A percentile compares a stretch with the other conserved stretches of the same genome.
Evolutionary conservation across 1,140 invertebrate species (phyloP).

Genomic region (Diorhabda sublineata): DNA sequence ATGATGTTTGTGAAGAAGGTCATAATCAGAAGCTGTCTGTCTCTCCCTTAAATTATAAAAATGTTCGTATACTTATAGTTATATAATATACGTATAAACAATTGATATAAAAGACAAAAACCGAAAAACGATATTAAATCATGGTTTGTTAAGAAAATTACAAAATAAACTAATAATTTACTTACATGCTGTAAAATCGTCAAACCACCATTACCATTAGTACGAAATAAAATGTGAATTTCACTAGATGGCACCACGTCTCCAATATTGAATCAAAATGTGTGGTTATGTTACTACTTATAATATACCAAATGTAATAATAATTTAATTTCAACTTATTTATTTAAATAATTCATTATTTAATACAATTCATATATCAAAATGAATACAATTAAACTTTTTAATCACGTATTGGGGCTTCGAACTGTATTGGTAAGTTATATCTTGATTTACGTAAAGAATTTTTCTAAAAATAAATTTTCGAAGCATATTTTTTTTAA

Average conservation of each 20-base stretch:
- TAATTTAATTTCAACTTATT: too few relatives aligned
- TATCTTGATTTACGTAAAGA: too few relatives aligned
- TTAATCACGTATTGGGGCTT: background rate
- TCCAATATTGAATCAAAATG: background rate
- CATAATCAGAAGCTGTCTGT: conserved; percentile 21
- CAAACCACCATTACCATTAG: conserved; percentile 18
- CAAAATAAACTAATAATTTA: too few relatives aligned
- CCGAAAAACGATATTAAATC: too few relatives aligned
- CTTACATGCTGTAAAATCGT: background rate
- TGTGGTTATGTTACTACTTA: background rate
- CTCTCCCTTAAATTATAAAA: conserved; percentile 29
- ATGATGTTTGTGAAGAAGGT: conserved; percentile 16
- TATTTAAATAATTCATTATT: too few relatives aligned
- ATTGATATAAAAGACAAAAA: too few relatives aligned
- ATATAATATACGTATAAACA: too few relatives aligned
- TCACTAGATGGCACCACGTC: background rate
- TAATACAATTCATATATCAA: background rate
- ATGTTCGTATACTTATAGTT: background rate
- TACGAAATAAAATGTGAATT: too few relatives aligned
- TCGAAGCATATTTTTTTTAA: too few relatives aligned
- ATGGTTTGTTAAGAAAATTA: too few relatives aligned
- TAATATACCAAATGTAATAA: background rate
- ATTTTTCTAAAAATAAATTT: too few relatives aligned
- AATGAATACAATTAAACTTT: conserved; percentile 7
- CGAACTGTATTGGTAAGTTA: background rate